A percentile compares a stretch with the other conserved stretches of the same genome.
phyloP scores from a whole-genome alignment of 2,797 vertebrate genomes.

The Xiphorhynchus erythropygius region DNA sequence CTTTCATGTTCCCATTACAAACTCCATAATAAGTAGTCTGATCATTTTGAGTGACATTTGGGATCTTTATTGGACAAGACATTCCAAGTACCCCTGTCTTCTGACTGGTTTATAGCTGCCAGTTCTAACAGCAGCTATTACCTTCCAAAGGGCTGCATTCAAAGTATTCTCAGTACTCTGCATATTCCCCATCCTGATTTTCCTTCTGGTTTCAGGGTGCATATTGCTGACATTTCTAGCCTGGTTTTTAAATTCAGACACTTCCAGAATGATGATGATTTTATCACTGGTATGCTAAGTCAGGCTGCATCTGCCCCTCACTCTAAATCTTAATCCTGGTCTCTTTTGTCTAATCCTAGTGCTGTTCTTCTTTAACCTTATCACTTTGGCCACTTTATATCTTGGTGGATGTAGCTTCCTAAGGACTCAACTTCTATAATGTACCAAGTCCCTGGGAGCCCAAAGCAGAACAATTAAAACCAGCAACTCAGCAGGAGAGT shows the following conservation, averaged over 20 bases:
- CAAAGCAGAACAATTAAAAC: neutral
- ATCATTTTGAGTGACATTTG: constrained; percentile 62
- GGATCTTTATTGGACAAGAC: constrained; percentile 42
- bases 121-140: constrained; percentile 51
- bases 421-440: neutral
- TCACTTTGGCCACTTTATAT: neutral
- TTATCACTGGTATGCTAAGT: neutral
- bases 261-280: neutral
- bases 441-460: neutral
- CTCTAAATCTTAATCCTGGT: neutral
- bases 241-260: neutral
- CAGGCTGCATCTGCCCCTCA: neutral
- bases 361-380: neutral
- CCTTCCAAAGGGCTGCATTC: constrained; percentile 13
- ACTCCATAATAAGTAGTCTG: constrained; percentile 46
- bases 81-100: constrained; percentile 56
- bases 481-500: neutral
- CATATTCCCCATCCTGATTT: neutral
- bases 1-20: constrained; percentile 39
- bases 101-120: constrained; percentile 38
- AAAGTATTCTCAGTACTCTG: neutral
- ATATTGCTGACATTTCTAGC: neutral
- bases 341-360: neutral
- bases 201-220: neutral
- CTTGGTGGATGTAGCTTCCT: neutral